Percentiles rank a stretch among this genome's conserved stretches.
Evolutionary conservation across 2,113 vertebrate species (phyloP).

Genomic region (Cariama cristata): DNA sequence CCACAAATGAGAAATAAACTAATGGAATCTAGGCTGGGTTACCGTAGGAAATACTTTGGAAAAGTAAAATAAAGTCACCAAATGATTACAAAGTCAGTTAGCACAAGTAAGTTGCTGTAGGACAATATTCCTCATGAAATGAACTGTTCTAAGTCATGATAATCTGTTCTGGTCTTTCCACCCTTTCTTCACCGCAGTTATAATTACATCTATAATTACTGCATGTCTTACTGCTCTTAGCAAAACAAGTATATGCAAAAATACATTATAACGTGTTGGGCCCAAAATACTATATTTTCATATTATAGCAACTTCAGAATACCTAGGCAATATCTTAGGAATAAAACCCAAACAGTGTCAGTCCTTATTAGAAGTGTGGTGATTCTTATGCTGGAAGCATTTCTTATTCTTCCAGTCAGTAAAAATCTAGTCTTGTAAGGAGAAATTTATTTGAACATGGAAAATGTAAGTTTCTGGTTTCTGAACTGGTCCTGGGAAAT

Average conservation of each 20-base stretch:
- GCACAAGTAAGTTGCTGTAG: background rate
- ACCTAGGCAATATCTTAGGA: background rate
- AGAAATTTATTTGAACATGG: background rate
- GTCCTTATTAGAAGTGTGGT: background rate
- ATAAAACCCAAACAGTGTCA: background rate
- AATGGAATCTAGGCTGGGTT: background rate
- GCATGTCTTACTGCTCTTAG: background rate
- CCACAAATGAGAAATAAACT: background rate
- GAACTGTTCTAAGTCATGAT: background rate
- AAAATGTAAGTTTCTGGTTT: background rate
- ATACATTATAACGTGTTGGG: background rate
- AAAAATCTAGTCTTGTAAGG: background rate
- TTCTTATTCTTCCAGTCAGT: background rate
- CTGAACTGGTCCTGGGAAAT: background rate
- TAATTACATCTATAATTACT: background rate
- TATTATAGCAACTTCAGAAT: background rate
- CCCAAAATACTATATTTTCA: background rate
- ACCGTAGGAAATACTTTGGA: background rate
- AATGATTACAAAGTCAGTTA: background rate
- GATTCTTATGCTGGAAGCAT: background rate
- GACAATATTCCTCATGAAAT: background rate
- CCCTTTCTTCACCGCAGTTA: background rate
- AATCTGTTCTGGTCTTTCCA: background rate
- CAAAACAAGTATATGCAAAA: background rate
- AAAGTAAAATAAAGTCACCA: background rate